Evolutionary conservation across 2,797 vertebrate species (phyloP).

Genomic region (Gadopsis bispinosus): DNA sequence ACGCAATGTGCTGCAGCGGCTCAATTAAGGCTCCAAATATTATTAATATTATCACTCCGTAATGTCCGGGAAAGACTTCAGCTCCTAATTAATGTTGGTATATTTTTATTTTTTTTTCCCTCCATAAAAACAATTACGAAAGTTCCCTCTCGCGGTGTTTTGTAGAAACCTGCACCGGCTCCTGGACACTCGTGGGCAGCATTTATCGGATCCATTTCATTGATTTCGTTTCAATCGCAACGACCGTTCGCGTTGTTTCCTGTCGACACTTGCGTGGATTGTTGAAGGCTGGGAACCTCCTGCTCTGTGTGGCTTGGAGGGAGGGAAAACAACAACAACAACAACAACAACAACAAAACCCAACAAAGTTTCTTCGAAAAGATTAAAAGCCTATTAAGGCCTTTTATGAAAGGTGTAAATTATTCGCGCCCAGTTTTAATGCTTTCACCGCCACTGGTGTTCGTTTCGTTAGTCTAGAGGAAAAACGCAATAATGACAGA

Average conservation of each 20-base stretch:
- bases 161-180: constrained; percentile 43
- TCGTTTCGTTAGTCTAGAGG: constrained; percentile 52
- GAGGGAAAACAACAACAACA: no score
- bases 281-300: constrained; percentile 48
- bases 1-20: constrained; percentile 65
- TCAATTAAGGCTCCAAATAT: constrained; percentile 76
- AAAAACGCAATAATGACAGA: constrained; percentile 2
- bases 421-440: constrained; percentile 13
- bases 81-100: constrained; percentile 54
- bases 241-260: constrained; percentile 50
- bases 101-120: constrained; percentile 1
- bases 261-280: constrained; percentile 58
- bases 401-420: constrained; percentile 47
- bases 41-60: constrained; percentile 65
- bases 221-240: constrained; percentile 69
- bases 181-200: constrained; percentile 41
- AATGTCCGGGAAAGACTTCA: constrained; percentile 66
- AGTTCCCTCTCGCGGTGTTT: constrained; percentile 45
- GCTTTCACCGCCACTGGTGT: constrained; percentile 6
- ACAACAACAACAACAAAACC: not conserved
- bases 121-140: constrained; percentile 54
- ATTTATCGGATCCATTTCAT: constrained; percentile 71
- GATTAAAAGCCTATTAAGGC: constrained; percentile 62
- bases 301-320: constrained; percentile 11
- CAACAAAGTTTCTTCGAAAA: constrained; percentile 28